These are phyloP conservation scores for Thunnus albacares DNA, from an alignment of 2,797 vertebrate genomes.

Conservation along the genomic window DNA sequence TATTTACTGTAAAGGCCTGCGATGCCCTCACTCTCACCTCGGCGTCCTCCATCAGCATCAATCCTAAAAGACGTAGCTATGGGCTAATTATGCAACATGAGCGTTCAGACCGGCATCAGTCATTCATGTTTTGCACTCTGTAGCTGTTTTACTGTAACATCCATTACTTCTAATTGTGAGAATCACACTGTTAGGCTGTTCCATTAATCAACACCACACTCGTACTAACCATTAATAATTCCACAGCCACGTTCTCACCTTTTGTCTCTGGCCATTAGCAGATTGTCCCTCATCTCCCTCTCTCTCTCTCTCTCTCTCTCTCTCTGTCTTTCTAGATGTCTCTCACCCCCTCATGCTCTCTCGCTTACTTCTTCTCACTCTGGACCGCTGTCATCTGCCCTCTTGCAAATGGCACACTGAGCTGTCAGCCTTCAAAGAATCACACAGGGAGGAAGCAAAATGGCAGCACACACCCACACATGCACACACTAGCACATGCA, in stretches of 20 bases:
- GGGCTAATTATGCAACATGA: slow-evolving; percentile 57
- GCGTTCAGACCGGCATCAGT: slow-evolving; percentile 52
- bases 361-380: slow-evolving; percentile 29
- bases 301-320: background rate
- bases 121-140: slow-evolving; percentile 52
- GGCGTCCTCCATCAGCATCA: slow-evolving; percentile 56
- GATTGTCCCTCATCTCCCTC: background rate
- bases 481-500: slow-evolving; percentile 31
- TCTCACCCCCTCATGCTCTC: background rate
- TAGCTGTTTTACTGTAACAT: slow-evolving; percentile 65
- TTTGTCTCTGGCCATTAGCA: slow-evolving; percentile 46
- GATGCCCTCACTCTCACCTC: slow-evolving; percentile 52
- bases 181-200: slow-evolving; percentile 64
- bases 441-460: slow-evolving; percentile 44
- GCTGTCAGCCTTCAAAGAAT: slow-evolving; percentile 73
- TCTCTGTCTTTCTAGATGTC: background rate
- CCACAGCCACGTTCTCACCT: slow-evolving; percentile 51
- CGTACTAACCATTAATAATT: slow-evolving; percentile 64
- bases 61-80: slow-evolving; percentile 49
- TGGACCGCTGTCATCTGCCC: slow-evolving; percentile 55
- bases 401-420: slow-evolving; percentile 67
- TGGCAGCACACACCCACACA: slow-evolving; percentile 34
- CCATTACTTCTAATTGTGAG: slow-evolving; percentile 72
- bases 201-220: slow-evolving; percentile 64
- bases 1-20: background rate